These are phyloP conservation scores for Chorisops tibialis DNA, from an alignment of 2,888 invertebrate genomes.

Conservation along the genomic window DNA sequence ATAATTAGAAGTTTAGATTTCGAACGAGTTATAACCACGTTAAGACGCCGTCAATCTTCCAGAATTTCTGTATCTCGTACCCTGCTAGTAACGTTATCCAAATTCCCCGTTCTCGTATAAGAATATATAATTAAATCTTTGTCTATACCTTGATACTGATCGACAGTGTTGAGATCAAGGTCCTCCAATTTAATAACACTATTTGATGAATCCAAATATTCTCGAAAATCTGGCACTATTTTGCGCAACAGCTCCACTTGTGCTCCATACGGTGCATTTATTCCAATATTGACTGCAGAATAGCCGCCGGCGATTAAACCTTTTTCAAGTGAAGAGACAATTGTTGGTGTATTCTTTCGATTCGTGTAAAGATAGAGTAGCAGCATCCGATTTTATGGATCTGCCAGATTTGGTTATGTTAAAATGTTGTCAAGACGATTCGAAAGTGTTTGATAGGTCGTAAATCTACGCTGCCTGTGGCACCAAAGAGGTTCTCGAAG, in stretches of 20 bases:
- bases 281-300: constrained; percentile 63
- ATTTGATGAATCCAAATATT: not conserved
- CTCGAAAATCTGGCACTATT: constrained; percentile 35
- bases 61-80: constrained; percentile 68
- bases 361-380: too few species aligned
- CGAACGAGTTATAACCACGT: constrained; percentile 92
- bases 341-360: too few species aligned
- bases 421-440: too few species aligned
- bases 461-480: too few species aligned
- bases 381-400: too few species aligned
- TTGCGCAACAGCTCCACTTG: constrained; percentile 71
- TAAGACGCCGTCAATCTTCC: constrained; percentile 82
- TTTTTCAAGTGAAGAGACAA: constrained; percentile 60
- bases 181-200: constrained; percentile 35
- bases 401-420: too few species aligned
- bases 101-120: constrained; percentile 45
- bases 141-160: constrained; percentile 96
- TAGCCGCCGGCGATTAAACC: constrained; percentile 56
- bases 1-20: constrained; percentile 85
- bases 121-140: constrained; percentile 65
- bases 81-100: not conserved
- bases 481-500: too few species aligned
- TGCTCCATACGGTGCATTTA: constrained; percentile 88
- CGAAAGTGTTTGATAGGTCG: too few species aligned
- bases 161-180: constrained; percentile 92